A percentile compares a stretch with the other conserved stretches of the same genome.
Evolutionary conservation across 2,888 invertebrate species (phyloP).

Genomic region (Euplagia quadripunctaria): DNA sequence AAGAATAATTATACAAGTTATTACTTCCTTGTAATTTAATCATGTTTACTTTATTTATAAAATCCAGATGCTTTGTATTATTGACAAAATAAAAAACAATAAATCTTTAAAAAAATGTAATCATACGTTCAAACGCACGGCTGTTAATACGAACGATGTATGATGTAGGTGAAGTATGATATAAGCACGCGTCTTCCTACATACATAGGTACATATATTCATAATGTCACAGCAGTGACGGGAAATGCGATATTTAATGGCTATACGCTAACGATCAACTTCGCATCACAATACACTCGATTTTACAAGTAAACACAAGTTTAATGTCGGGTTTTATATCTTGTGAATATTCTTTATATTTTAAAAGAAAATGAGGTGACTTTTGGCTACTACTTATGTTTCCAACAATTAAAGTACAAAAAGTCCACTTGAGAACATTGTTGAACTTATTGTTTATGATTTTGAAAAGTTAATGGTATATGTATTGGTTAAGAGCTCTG

Average conservation of each 20-base stretch:
- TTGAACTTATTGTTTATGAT: not conserved
- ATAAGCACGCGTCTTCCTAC: conserved; percentile 9
- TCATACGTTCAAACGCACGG: not conserved
- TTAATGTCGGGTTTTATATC: not conserved
- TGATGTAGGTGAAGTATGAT: not conserved
- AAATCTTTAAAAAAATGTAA: not conserved
- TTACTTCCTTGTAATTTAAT: too few species aligned
- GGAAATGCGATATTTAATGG: conserved; percentile 41
- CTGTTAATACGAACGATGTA: not conserved
- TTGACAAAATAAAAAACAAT: not conserved
- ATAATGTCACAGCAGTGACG: conserved; percentile 28
- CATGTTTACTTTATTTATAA: too few species aligned
- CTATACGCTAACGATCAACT: conserved; percentile 19
- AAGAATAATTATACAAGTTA: too few species aligned
- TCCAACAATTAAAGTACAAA: not conserved
- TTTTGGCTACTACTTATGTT: not conserved
- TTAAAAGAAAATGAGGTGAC: not conserved
- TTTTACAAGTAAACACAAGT: not conserved
- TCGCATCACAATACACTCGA: conserved; percentile 4
- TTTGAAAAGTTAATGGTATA: too few species aligned
- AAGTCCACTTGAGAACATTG: not conserved
- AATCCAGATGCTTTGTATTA: too few species aligned
- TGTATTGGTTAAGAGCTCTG: too few species aligned
- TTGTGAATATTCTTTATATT: not conserved
- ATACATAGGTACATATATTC: not conserved